Conservation (phyloP, 2,888 invertebrate species). For the Hemistola chrysoprasaria region DNA sequence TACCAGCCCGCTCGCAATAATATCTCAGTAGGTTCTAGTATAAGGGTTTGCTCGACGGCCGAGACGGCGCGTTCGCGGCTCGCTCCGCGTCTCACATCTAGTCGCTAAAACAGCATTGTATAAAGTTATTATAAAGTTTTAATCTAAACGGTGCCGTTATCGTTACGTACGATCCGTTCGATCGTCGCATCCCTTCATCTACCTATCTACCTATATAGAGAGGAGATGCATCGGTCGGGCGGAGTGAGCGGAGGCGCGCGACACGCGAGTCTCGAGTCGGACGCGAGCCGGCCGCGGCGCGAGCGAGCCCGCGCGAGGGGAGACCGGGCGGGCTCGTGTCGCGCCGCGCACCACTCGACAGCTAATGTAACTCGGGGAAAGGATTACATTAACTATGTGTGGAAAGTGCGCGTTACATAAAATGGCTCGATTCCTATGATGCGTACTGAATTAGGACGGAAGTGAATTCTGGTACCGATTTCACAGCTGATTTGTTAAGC, state of each 20-base stretch:
- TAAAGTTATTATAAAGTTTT: constrained; percentile 14
- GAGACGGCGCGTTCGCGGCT: constrained; percentile 3
- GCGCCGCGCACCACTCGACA: constrained; percentile 36
- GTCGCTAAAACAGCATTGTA: constrained; percentile 11
- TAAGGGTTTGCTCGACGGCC: constrained; percentile 22
- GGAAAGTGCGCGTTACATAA: constrained; percentile 80
- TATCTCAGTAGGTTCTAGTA: constrained; percentile 29
- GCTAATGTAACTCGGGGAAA: constrained; percentile 75
- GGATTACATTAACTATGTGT: constrained; percentile 72
- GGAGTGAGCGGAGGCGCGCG: not conserved
- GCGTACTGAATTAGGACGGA: constrained; percentile 82
- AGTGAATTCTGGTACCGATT: constrained; percentile 81
- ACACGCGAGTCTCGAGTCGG: not conserved
- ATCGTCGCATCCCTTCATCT: no score
- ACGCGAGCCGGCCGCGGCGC: constrained; percentile 25
- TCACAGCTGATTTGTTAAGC: constrained; percentile 80
- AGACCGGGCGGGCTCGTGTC: constrained; percentile 34
- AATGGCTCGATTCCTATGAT: constrained; percentile 82
- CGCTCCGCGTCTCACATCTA: constrained; percentile 1
- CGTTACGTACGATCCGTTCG: constrained; percentile 13
- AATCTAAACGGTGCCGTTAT: constrained; percentile 20
- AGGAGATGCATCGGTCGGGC: not conserved
- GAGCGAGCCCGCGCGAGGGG: constrained; percentile 34
- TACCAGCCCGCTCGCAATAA: constrained; percentile 71
- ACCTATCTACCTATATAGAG: no score